Base-by-base conservation (phyloP, 2,888 invertebrate species). In the Mechanitis messenoides region DNA sequence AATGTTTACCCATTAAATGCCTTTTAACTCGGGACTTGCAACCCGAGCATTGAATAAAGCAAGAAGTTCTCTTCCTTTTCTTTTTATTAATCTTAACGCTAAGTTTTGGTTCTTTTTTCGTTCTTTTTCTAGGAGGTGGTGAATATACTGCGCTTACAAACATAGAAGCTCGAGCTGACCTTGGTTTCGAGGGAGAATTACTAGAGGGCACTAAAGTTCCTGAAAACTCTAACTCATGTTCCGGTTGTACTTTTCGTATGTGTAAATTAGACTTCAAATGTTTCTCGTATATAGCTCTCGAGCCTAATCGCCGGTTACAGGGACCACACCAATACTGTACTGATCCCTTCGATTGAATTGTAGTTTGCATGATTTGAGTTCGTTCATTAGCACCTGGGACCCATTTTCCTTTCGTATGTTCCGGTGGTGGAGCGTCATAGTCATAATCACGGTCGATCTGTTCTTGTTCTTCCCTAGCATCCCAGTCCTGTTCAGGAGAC, bases 381-480 rank as follows among this genome's bases (percentile, higher is more conserved):
- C 90, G 90, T 47, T 90, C 90, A 59, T 84, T 80, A 47, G 80
- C 91, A 70, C 94, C 94, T 0, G 95, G 95, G 58, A 95, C 92
- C 96, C 96, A 96, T 87, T 96, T 96, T 0, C 95, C 95, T 77
- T 93, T 93, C 0, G 95, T 95, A 71, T 95, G 92, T 47, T 91
- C 92, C 3, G 93, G 93, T 0, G 94, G 94, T 2, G 94, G 94
- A 68, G 91, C 91, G 59, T 87, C 90, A 71, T 88, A 89, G 72
- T 91, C 87, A 60, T 91, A 90, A 28, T 89, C 88, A 35, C 91
- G 83, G 31, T 90, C 87, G 9, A 74, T 92, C 66, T 92, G 91
- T 62, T 90, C 85, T 55, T 82, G 85, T 72, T 87, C 88, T 54
- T 91, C 85, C 62, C 74, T 78, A 42, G 81, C 73, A 60, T 91